Percentiles rank a stretch among this genome's conserved stretches.
phyloP scores from a whole-genome alignment of 2,888 invertebrate species.

The Dryococelus australis region DNA sequence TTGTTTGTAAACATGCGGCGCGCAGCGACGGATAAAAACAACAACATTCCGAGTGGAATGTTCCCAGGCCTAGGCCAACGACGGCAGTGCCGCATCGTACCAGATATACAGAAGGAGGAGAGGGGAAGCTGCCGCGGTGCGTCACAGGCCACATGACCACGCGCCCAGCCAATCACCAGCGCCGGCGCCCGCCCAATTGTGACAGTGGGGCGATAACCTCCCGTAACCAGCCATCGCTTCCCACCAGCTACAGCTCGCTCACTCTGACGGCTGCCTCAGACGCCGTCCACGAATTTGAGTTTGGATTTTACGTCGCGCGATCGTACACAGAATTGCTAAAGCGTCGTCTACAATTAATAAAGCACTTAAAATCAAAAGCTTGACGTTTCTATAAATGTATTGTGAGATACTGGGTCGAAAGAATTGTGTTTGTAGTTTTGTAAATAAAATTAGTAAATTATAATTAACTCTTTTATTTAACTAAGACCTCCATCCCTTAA shows the following conservation, averaged over 20 bases:
- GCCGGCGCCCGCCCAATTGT: background rate
- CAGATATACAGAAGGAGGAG: conserved; percentile 6
- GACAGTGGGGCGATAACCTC: conserved; percentile 37
- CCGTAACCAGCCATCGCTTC: conserved; percentile 4
- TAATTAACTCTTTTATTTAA: no score
- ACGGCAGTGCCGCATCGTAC: background rate
- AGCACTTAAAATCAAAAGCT: no score
- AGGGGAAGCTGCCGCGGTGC: background rate
- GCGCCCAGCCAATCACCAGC: background rate
- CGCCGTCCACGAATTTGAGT: background rate
- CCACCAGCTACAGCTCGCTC: background rate
- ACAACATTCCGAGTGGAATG: background rate
- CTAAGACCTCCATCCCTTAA: no score
- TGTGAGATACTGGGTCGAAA: no score
- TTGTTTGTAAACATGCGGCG: background rate
- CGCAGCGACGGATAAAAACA: background rate
- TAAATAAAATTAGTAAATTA: no score
- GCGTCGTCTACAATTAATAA: no score
- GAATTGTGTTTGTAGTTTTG: no score
- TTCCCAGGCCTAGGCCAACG: conserved; percentile 7
- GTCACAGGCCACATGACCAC: background rate
- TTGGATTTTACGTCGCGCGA: no score
- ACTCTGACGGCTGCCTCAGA: background rate
- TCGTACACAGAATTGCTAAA: no score
- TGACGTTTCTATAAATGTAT: no score